phyloP scores from a whole-genome alignment of 2,797 vertebrate species.

The Gymnoscopelus braueri region DNA sequence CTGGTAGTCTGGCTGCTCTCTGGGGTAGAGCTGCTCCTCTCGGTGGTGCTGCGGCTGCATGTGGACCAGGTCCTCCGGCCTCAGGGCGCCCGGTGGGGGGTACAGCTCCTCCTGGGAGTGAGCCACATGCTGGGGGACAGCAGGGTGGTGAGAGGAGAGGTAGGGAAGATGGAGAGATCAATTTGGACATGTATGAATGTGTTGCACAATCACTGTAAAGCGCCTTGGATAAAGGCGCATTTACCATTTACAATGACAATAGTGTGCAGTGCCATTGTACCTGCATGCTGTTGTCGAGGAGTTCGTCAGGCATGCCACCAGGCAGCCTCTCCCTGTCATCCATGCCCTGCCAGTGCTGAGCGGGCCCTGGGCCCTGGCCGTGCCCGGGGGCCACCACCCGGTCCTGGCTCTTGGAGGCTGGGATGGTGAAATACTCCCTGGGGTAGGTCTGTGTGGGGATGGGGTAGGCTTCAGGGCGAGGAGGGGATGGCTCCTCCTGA shows the following conservation, averaged over 20 bases:
- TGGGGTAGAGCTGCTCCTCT: slow-evolving; percentile 60
- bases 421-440: slow-evolving; percentile 97
- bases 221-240: no score
- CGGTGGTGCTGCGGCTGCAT: slow-evolving; percentile 69
- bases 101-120: slow-evolving; percentile 93
- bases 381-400: slow-evolving; percentile 76
- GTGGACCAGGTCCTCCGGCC: slow-evolving; percentile 81
- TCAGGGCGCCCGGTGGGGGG: slow-evolving; percentile 67
- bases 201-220: no score
- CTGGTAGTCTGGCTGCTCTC: slow-evolving; percentile 70
- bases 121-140: slow-evolving; percentile 81
- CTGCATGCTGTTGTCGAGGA: slow-evolving; percentile 87
- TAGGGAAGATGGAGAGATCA: no score
- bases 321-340: slow-evolving; percentile 85
- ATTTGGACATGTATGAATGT: no score
- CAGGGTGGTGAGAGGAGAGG: neutral
- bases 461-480: slow-evolving; percentile 93
- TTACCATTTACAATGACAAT: neutral
- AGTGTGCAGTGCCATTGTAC: slow-evolving; percentile 66
- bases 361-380: slow-evolving; percentile 38
- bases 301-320: slow-evolving; percentile 79
- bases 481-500: slow-evolving; percentile 89
- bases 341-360: slow-evolving; percentile 88
- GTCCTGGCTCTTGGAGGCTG: slow-evolving; percentile 93
- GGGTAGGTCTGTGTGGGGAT: slow-evolving; percentile 97